phyloP scores from a whole-genome alignment of 2,797 vertebrate genomes.

The Xerus rutilus region DNA sequence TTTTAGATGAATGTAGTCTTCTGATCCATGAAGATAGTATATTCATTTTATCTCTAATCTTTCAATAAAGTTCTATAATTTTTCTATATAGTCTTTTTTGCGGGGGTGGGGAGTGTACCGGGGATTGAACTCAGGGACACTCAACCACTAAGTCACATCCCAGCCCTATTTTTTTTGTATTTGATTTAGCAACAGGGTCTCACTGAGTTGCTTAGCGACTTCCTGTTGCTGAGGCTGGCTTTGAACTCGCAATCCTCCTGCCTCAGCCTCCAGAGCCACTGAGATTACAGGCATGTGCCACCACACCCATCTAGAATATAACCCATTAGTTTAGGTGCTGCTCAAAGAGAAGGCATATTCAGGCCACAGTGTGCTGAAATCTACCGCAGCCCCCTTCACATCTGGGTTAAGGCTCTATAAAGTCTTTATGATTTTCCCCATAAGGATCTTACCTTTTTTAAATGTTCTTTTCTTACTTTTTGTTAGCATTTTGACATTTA shows the following conservation, averaged over 20 bases:
- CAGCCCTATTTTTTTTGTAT: no score
- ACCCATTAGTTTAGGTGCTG: neutral
- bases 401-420: neutral
- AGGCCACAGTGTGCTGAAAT: neutral
- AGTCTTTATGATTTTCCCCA: neutral
- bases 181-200: no score
- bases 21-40: neutral
- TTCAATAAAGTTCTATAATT: neutral
- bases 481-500: slow-evolving; percentile 22
- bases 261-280: no score
- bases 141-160: no score
- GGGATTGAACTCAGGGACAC: no score
- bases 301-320: no score
- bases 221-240: no score
- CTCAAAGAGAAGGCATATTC: neutral
- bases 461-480: slow-evolving; percentile 15
- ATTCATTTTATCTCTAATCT: neutral
- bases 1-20: neutral
- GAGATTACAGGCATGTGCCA: no score
- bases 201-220: no score
- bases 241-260: no score
- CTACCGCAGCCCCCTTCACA: neutral
- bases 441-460: slow-evolving; percentile 7
- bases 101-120: no score
- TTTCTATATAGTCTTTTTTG: neutral